Evolutionary conservation across 2,113 vertebrate genomes (phyloP), one percentile per base, ranked within the genome.

Genomic region (Pseudois nayaur): DNA sequence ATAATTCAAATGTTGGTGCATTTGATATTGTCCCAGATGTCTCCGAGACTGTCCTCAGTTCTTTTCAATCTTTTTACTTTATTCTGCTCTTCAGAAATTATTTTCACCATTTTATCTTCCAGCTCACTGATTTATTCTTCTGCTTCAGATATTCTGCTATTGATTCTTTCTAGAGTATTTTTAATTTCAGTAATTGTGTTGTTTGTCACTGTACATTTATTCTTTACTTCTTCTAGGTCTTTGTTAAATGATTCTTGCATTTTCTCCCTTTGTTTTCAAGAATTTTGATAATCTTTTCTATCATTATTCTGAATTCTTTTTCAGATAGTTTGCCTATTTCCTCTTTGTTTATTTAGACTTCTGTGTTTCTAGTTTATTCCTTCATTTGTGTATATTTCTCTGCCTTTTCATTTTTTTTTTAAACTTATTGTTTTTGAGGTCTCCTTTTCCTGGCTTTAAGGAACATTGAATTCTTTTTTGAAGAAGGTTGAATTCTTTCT

Each of bases 1-100:
- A 11, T 36, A 67, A 67, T 67, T 36, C 2, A 3, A 67, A 11
- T 21, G 2, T 71, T 36, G n/a, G 64, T 36, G 17, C 6, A 0
- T 23, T 71, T 71, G n/a, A 36, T 71, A 36, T 71, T 71, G n/a
- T 71, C n/a, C 64, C 19, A 23, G n/a, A 71, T 9, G 17, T 36
- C n/a, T 36, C 64, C 0, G 2, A 36, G 19, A 36, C 19, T 36
- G 4, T 71, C 17, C n/a, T 23, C n/a, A 36, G 19, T 71, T 71
- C 9, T 71, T 36, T 71, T 23, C 19, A 71, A 3, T 71, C n/a
- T 71, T 36, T 71, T 71, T 36, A 71, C 4, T 71, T 36, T 36
- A 36, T 71, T 71, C 19, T 71, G 67, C 67, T 23, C 10, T 40
- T 40, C 17, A 71, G 67, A 71, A 71, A 5, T 23, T 40, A 71